phyloP scores from a whole-genome alignment of 30 jellyfish, hydroid and myxozoan genomes.

The Aurelia coerulea region DNA sequence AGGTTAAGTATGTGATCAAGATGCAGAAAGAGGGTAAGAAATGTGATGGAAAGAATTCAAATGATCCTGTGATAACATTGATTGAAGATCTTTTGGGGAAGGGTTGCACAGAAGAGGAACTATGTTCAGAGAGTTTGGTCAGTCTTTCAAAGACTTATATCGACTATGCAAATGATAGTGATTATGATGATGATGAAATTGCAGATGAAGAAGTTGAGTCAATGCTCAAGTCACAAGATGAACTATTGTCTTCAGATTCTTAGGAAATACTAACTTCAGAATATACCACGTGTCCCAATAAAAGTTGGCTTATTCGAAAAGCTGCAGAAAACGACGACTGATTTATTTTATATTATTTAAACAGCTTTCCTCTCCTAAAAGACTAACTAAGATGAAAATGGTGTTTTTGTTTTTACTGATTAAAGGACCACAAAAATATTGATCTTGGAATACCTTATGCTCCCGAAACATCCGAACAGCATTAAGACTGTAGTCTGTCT shows the following conservation, averaged over 20 bases:
- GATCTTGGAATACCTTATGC: no score
- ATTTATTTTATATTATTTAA: no score
- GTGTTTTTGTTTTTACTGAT: no score
- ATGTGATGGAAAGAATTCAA: background rate
- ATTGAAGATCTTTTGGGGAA: slow-evolving; percentile 39
- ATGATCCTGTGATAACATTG: slow-evolving; percentile 6
- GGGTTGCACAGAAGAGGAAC: slow-evolving; percentile 64
- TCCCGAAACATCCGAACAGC: no score
- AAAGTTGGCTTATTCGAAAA: no score
- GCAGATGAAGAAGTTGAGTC: slow-evolving; percentile 48
- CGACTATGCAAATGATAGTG: slow-evolving; percentile 21
- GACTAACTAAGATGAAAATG: no score
- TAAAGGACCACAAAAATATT: no score
- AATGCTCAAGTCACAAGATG: slow-evolving; percentile 14
- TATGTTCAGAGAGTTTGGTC: background rate
- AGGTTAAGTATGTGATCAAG: slow-evolving; percentile 4
- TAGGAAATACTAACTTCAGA: no score
- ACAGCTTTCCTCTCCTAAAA: no score
- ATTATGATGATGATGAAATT: slow-evolving; percentile 45
- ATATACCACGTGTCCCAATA: no score
- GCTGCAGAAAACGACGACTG: no score
- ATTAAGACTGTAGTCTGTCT: no score
- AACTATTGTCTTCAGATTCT: background rate
- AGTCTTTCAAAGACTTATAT: slow-evolving; percentile 41
- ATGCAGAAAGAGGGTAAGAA: background rate